Percentiles rank a stretch among this genome's conserved stretches.
Conservation (phyloP, 2,888 invertebrate species). For the Acanthacorydalis orientalis region DNA sequence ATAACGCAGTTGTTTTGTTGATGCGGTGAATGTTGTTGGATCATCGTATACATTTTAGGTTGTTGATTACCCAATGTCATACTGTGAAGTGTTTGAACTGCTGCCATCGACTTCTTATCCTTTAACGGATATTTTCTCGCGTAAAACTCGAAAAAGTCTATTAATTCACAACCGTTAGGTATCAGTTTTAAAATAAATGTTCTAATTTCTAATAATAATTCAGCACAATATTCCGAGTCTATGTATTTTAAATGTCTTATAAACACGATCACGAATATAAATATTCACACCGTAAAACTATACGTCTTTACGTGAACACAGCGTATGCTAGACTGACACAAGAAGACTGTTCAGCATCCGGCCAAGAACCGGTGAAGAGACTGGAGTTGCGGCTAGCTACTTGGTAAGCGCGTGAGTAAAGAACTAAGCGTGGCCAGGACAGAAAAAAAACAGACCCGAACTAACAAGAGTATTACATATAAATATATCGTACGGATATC, state of each 20-base stretch:
- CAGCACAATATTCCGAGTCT: too few species aligned
- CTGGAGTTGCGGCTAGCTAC: slow-evolving; percentile 9
- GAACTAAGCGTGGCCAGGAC: not conserved
- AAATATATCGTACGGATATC: slow-evolving; percentile 3
- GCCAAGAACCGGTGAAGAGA: slow-evolving; percentile 1
- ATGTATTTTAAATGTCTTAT: too few species aligned
- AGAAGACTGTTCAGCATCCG: not conserved
- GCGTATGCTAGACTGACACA: slow-evolving; percentile 5
- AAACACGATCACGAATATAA: too few species aligned
- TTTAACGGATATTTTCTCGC: too few species aligned
- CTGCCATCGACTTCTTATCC: slow-evolving; percentile 2
- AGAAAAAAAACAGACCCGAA: not conserved
- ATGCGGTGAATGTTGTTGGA: slow-evolving; percentile 26
- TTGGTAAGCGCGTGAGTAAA: slow-evolving; percentile 11
- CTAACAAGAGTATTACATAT: not conserved
- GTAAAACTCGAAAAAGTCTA: too few species aligned
- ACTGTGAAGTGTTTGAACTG: slow-evolving; percentile 14
- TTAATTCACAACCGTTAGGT: too few species aligned
- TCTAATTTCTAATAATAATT: too few species aligned
- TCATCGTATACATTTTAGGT: slow-evolving; percentile 26
- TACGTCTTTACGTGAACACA: slow-evolving; percentile 4
- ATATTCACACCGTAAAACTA: too few species aligned
- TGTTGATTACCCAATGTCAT: slow-evolving; percentile 29
- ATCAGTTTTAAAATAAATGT: too few species aligned
- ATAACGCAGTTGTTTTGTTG: slow-evolving; percentile 44